Evolutionary conservation across 2,797 vertebrate genomes (phyloP).

Genomic region (Sebastes flavidus): DNA sequence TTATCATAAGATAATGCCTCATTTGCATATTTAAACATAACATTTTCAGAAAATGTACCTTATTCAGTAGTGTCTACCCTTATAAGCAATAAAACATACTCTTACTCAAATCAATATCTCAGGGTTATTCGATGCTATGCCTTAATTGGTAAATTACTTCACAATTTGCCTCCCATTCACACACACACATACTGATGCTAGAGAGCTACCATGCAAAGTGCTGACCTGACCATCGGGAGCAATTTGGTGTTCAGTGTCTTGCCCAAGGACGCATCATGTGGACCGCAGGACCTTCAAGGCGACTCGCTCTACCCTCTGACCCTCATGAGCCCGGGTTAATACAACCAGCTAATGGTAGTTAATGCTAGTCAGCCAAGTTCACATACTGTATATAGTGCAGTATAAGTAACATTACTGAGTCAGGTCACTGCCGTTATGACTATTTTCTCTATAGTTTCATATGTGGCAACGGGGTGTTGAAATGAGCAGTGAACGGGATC

Average conservation of each 20-base stretch:
- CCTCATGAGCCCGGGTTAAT: not conserved
- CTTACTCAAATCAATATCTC: too few relatives aligned
- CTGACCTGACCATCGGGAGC: not conserved
- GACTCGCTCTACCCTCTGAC: not conserved
- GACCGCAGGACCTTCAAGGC: not conserved
- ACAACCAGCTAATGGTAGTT: not conserved
- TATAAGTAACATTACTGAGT: not conserved
- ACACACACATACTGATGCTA: not conserved
- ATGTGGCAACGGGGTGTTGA: too few relatives aligned
- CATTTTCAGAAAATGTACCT: accelerated
- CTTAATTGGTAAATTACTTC: too few relatives aligned
- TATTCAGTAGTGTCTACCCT: too few relatives aligned
- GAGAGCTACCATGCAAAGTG: not conserved
- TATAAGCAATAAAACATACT: too few relatives aligned
- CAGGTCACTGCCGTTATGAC: not conserved
- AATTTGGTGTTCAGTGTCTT: not conserved
- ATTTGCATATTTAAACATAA: too few relatives aligned
- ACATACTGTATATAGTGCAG: not conserved
- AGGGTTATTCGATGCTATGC: too few relatives aligned
- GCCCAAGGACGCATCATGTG: not conserved
- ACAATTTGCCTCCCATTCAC: not conserved
- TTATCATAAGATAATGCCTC: too few relatives aligned
- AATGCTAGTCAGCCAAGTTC: not conserved
- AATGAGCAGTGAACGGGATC: too few relatives aligned
- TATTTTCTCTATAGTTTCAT: too few relatives aligned